Base-by-base conservation (phyloP, 2,797 vertebrate species). In the Synaphobranchus kaupii region DNA sequence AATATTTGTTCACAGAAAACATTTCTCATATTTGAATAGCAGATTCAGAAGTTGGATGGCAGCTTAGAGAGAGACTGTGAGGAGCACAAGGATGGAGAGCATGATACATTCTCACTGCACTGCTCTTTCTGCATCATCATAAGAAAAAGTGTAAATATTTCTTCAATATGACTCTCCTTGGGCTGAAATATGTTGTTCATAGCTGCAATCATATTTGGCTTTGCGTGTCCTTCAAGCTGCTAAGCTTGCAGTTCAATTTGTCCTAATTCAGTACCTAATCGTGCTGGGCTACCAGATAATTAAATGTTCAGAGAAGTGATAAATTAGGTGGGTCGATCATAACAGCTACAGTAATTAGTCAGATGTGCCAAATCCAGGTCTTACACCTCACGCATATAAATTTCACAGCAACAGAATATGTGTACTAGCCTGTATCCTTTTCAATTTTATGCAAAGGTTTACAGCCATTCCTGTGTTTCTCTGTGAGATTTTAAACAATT, bases 261-360 rank as follows among this genome's bases (percentile, higher is more conserved):
- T 96, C 95, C 95, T 96, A 95, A 96, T 96, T 96, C 94, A 92
- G 91, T 94, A 92, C 91, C 92, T 96, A 96, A 96, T 96, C 95
- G 95, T 95, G 95, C 96, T 93, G 94, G 93, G 93, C 93, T 93
- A 91, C 93, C 94, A 95, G 93, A 94, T 97, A 97, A 97, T 97
- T 97, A 97, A 97, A 95, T 95, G 96, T 95, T 96, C 95, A 95
- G 95, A 96, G 95, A 93, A 95, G 95, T 96, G 95, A 97, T 96
- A 96, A 96, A 97, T 97, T 95, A 94, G 94, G 91, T 92, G 95
- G 96, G 95, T 95, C 94, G 93, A 95, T 96, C 93, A 94, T 95
- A 95, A 94, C 93, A 95, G 94, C 94, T 92, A 89, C 94, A 95
- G 92, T 93, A 95, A 96, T 97, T 96, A 96, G 94, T 94, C 93